These are phyloP conservation scores for Dichetophora obliterata DNA, from an alignment of 2,888 invertebrate genomes.

Conservation along the genomic window DNA sequence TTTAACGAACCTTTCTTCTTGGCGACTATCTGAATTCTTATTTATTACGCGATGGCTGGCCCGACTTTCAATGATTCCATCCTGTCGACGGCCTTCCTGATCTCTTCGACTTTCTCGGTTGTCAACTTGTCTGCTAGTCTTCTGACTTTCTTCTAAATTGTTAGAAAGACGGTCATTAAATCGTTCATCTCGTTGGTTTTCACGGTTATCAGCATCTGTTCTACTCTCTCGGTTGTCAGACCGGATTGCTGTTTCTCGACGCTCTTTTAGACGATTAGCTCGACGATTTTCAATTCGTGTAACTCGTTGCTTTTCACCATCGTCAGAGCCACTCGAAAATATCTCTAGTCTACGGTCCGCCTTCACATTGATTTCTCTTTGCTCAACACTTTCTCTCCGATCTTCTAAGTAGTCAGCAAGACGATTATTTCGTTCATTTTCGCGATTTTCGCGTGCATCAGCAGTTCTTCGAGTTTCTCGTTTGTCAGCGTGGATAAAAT, in stretches of 20 bases:
- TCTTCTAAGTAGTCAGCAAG: too few species aligned
- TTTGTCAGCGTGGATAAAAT: neutral
- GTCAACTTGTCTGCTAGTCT: neutral
- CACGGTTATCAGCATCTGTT: neutral
- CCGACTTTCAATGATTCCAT: too few species aligned
- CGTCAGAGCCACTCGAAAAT: too few species aligned
- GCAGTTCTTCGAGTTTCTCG: neutral
- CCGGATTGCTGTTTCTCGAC: neutral
- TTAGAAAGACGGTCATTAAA: neutral
- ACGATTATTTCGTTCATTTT: too few species aligned
- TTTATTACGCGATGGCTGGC: too few species aligned
- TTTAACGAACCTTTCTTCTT: too few species aligned
- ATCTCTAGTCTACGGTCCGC: too few species aligned
- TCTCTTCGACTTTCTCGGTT: constrained; percentile 2
- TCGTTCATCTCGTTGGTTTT: neutral
- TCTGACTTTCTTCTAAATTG: neutral
- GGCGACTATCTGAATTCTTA: too few species aligned
- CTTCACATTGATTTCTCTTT: too few species aligned
- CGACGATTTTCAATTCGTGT: neutral
- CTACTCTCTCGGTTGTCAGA: constrained; percentile 5
- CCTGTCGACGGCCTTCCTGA: neutral
- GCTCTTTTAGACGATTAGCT: neutral
- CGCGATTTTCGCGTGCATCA: neutral
- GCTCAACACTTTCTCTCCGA: too few species aligned
- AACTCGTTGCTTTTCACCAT: too few species aligned